Evolutionary conservation across 2,888 invertebrate genomes (phyloP).

Genomic region (Tridacna gigas): DNA sequence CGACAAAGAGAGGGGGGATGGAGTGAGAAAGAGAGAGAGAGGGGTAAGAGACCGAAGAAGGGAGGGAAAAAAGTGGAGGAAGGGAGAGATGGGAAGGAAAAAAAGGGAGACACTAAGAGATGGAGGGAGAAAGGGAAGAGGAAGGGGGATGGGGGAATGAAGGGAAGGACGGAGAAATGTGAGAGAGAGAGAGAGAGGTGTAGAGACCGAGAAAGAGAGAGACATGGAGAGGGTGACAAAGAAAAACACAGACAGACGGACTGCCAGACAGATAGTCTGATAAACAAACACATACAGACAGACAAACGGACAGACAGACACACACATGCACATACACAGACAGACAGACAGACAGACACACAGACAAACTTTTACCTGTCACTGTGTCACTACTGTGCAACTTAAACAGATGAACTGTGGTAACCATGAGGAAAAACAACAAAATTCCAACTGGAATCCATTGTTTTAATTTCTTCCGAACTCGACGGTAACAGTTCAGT

Average conservation of each 20-base stretch:
- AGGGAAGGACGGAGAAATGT: neutral
- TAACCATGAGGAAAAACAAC: no score
- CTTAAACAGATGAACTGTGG: no score
- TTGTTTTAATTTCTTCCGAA: no score
- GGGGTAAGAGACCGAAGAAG: neutral
- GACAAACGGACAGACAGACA: no score
- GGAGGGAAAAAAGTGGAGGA: neutral
- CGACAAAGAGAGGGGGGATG: neutral
- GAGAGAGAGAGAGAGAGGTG: neutral
- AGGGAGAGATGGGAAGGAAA: neutral
- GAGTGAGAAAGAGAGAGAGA: neutral
- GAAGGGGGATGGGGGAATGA: neutral
- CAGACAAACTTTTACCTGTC: no score
- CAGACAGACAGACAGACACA: no score
- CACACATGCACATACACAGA: no score
- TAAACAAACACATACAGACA: neutral
- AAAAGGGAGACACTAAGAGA: neutral
- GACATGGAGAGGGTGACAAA: neutral
- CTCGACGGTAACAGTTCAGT: no score
- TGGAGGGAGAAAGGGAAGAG: neutral
- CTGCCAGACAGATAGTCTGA: neutral
- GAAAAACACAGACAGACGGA: neutral
- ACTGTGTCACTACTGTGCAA: no score
- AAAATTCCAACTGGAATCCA: no score
- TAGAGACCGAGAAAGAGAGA: neutral